These are phyloP conservation scores for Rhopalosiphum nymphaeae DNA, from an alignment of 2,888 invertebrate genomes.

Conservation along the genomic window DNA sequence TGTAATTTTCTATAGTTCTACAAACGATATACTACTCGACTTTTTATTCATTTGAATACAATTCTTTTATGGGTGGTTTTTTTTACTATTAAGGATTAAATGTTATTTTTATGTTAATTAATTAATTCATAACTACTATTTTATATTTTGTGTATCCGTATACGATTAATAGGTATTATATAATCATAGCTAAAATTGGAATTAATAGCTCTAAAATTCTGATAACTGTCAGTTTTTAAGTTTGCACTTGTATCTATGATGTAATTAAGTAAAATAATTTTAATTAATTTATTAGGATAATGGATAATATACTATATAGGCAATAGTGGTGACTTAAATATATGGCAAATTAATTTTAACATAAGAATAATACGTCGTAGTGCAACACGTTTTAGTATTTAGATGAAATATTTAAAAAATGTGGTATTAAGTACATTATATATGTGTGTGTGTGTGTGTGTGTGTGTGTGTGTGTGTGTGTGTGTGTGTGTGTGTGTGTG, in stretches of 20 bases:
- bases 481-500: no score
- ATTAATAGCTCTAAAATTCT: neutral
- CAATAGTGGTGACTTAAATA: neutral
- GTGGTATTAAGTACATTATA: neutral
- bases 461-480: no score
- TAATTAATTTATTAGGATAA: neutral
- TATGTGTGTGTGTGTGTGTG: no score
- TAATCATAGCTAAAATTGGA: neutral
- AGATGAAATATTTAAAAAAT: conserved; percentile 1
- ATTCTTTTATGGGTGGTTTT: neutral
- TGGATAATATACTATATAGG: neutral
- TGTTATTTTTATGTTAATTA: conserved; percentile 3
- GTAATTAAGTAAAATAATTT: neutral
- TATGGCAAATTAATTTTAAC: neutral
- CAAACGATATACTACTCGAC: neutral
- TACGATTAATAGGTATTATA: neutral
- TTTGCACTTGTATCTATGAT: neutral
- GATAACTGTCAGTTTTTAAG: neutral
- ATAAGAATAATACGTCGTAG: neutral
- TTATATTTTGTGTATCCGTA: neutral
- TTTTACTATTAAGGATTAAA: neutral
- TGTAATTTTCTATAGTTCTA: neutral
- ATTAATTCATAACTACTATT: neutral
- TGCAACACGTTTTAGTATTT: neutral
- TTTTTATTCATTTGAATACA: conserved; percentile 18